A percentile compares a stretch with the other conserved stretches of the same genome.
Evolutionary conservation across 2,888 invertebrate genomes (phyloP).

Genomic region (Agrochola lota): DNA sequence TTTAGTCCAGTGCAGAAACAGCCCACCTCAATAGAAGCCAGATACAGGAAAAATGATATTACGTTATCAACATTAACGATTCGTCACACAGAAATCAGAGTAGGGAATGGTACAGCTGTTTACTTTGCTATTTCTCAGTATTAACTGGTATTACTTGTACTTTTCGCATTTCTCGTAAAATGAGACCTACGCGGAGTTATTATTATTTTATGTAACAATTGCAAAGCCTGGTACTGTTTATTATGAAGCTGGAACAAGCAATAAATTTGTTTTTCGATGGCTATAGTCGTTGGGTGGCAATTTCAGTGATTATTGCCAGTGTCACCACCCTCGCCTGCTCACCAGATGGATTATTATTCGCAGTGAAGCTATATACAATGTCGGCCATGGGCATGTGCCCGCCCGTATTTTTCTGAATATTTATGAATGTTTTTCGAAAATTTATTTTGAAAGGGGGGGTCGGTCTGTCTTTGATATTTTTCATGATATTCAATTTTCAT

Average conservation of each 20-base stretch:
- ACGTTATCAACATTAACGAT: conserved; percentile 54
- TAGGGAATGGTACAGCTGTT: conserved; percentile 43
- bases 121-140: conserved; percentile 50
- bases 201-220: conserved; percentile 22
- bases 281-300: background rate
- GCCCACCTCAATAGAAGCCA: conserved; percentile 42
- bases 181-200: conserved; percentile 27
- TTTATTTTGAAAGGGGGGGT: no score
- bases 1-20: conserved; percentile 32
- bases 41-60: conserved; percentile 61
- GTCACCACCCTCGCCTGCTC: background rate
- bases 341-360: background rate
- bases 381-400: no score
- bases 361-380: background rate
- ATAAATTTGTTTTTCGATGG: background rate
- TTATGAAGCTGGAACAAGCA: conserved; percentile 14
- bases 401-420: no score
- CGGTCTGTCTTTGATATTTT: no score
- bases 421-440: no score
- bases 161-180: conserved; percentile 40
- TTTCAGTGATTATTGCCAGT: background rate
- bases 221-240: background rate
- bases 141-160: conserved; percentile 17
- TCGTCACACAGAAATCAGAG: conserved; percentile 56
- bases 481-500: no score